phyloP scores from a whole-genome alignment of 2,113 vertebrate genomes.

The Dipodomys stephensi region DNA sequence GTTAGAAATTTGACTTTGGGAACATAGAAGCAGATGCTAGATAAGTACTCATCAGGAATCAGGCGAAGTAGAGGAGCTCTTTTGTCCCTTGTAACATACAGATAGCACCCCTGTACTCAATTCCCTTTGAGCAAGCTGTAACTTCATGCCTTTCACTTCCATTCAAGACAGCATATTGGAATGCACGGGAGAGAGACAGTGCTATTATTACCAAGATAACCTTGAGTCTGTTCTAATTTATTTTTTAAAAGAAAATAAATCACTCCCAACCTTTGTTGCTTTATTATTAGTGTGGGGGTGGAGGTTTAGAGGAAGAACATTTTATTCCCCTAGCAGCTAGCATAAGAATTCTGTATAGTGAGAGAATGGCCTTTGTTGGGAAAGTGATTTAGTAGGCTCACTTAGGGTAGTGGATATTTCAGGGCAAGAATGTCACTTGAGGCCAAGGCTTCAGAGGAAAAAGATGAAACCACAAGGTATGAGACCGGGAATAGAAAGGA shows the following conservation, averaged over 20 bases:
- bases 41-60: constrained; percentile 67
- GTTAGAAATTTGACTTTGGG: constrained; percentile 17
- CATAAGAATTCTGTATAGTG: constrained; percentile 58
- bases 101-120: constrained; percentile 49
- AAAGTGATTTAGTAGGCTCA: constrained; percentile 46
- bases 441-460: constrained; percentile 34
- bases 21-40: constrained; percentile 51
- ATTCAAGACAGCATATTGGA: constrained; percentile 76
- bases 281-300: constrained; percentile 59
- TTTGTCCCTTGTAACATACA: constrained; percentile 66
- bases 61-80: constrained; percentile 44
- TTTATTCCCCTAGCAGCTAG: constrained; percentile 60
- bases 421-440: constrained; percentile 45
- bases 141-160: constrained; percentile 64
- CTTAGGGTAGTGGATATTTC: not conserved
- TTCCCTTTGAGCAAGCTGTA: constrained; percentile 62
- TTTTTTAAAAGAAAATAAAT: constrained; percentile 81
- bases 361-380: constrained; percentile 64
- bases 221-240: constrained; percentile 80
- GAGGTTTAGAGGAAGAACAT: constrained; percentile 56
- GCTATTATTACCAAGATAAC: constrained; percentile 80
- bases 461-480: not conserved
- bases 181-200: constrained; percentile 73
- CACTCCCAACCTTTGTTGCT: constrained; percentile 77
- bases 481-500: not conserved